Evolutionary conservation across 2,113 vertebrate species (phyloP).

Genomic region (Haliaeetus leucogaster): DNA sequence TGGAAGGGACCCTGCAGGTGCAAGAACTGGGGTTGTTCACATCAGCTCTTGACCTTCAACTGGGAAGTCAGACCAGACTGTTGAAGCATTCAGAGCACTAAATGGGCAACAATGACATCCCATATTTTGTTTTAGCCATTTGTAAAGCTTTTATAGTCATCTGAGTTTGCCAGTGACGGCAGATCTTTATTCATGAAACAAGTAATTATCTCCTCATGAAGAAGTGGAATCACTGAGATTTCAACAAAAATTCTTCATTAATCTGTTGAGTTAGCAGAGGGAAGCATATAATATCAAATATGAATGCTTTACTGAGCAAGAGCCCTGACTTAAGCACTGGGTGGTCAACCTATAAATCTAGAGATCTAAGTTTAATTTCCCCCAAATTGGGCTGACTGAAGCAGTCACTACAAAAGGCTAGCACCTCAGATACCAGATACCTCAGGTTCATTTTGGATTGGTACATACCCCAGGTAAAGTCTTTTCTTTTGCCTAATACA

Average conservation of each 20-base stretch:
- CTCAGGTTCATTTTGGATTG: not conserved
- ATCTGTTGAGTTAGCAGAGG: not conserved
- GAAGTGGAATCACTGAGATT: not conserved
- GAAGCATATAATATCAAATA: not conserved
- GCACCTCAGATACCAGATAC: not conserved
- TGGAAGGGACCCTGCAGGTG: rapidly evolving
- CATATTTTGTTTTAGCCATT: not conserved
- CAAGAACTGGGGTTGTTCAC: not conserved
- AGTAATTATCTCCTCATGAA: not conserved
- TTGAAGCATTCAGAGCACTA: not conserved
- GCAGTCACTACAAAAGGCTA: not conserved
- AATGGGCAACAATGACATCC: not conserved
- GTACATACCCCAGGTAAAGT: not conserved
- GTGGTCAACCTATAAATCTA: not conserved
- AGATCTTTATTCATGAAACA: not conserved
- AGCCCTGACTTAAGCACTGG: not conserved
- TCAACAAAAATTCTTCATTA: not conserved
- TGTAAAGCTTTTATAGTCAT: not conserved
- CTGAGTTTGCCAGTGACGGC: not conserved
- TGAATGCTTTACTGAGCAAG: not conserved
- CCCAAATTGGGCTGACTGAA: not conserved
- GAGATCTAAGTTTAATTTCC: not conserved
- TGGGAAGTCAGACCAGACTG: not conserved
- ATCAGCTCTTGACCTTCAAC: not conserved
- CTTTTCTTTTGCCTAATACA: not conserved